Base-by-base conservation (phyloP, 2,113 vertebrate genomes). In the Leptodactylus fuscus region DNA sequence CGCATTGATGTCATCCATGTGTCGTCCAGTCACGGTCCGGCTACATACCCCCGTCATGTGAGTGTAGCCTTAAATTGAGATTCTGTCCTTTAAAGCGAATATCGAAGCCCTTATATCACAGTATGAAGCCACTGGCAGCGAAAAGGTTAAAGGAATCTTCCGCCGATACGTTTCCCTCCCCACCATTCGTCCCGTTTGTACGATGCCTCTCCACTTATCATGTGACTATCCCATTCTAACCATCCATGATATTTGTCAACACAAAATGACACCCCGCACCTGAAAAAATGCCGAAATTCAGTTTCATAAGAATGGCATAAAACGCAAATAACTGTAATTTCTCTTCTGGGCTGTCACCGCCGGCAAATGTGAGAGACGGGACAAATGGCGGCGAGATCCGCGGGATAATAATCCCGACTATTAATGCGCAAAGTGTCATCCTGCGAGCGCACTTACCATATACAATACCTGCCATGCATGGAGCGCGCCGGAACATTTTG, bases 371-470 rank as follows among this genome's bases (percentile, higher is more conserved):
- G 38, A 80, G 34, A 80, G 77, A 80, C 53, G 27, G 36, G 13
- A 29, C 53, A 27, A 62, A 60, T 62, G 36, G n/a, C n/a, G 20
- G 53, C 3, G 36, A 36, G 20, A 24, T 22, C n/a, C 20, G 41
- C 4, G 36, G 20, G 51, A 38, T 79, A 79, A 79, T 79, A 58
- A 15, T 79, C 55, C 16, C 24, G 48, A 60, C 18, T 36, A 80
- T 32, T 62, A 80, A 80, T 80, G 53, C 53, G 18, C 6, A 32
- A 62, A 58, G 62, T 80, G 55, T 62, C 77, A 80, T 20, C n/a
- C 32, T 79, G 13, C 22, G 3, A 11, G 20, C 46, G 32, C 16
- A 83, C 34, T 55, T 41, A 38, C 51, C 32, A 15, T 73, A 16
- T 7, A 24, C 48, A 22, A 16, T 10, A 41, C 49, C 51, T 6